Evolutionary conservation across 2,797 vertebrate genomes (phyloP).

Genomic region (Tragopan temminckii): DNA sequence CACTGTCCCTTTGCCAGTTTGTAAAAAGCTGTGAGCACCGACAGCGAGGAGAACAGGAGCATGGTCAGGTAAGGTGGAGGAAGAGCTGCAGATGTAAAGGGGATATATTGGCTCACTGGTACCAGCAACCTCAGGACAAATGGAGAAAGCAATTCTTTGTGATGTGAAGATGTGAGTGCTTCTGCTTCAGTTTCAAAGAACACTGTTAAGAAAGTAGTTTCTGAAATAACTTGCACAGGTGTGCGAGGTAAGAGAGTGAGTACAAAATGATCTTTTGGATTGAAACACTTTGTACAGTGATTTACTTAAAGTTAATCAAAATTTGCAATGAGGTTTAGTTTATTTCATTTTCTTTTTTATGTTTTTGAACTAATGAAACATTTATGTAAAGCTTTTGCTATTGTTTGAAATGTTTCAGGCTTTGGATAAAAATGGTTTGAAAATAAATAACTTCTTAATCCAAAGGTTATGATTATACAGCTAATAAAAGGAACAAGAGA

Average conservation of each 20-base stretch:
- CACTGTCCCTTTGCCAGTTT: not conserved
- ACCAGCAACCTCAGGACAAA: not conserved
- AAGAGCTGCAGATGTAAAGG: not conserved
- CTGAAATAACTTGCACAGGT: not conserved
- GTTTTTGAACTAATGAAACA: not conserved
- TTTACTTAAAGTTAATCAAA: not conserved
- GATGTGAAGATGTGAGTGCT: not conserved
- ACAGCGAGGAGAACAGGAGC: not conserved
- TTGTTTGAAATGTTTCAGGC: not conserved
- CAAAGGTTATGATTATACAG: not conserved
- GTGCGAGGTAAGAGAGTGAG: not conserved
- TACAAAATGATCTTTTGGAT: not conserved
- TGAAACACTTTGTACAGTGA: not conserved
- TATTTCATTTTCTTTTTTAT: not conserved
- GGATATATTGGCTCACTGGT: not conserved
- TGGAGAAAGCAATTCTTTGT: not conserved
- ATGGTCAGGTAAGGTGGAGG: fast-evolving
- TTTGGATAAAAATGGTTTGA: not conserved
- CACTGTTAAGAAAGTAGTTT: not conserved
- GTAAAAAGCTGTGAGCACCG: not conserved
- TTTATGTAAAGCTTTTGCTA: not conserved
- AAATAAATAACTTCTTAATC: not conserved
- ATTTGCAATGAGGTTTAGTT: not conserved
- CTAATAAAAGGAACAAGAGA: not conserved
- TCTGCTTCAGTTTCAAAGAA: not conserved